Evolutionary conservation across 1,140 invertebrate species (phyloP).

Genomic region (Formica exsecta): DNA sequence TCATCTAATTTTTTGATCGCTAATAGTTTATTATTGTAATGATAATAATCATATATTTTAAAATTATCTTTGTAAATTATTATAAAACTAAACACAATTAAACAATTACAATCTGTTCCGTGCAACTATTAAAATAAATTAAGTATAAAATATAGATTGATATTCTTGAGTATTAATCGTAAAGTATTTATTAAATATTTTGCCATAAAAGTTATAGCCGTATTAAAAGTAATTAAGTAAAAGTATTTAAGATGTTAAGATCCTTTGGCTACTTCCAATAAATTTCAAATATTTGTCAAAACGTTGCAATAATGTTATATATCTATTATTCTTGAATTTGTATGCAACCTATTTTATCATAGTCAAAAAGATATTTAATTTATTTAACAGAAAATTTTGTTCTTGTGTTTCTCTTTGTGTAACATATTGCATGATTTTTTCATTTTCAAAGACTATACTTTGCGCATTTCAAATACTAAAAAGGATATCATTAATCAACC

Average conservation of each 20-base stretch:
- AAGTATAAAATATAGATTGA: background rate
- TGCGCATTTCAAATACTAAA: constrained; percentile 17
- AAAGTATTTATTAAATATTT: background rate
- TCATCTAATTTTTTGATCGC: background rate
- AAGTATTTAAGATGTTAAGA: background rate
- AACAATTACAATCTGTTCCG: background rate
- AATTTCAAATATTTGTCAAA: background rate
- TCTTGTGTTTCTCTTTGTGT: no score
- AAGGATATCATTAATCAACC: no score
- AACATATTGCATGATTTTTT: background rate
- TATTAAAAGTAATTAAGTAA: background rate
- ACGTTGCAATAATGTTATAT: background rate
- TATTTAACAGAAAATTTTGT: constrained; percentile 7
- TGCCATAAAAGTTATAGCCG: background rate
- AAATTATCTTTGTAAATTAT: constrained; percentile 6
- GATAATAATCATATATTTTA: background rate
- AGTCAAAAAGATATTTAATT: background rate
- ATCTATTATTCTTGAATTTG: background rate
- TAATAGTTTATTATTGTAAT: background rate
- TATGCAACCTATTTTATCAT: background rate
- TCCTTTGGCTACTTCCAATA: background rate
- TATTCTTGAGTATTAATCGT: background rate
- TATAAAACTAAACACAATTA: background rate
- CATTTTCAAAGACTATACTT: background rate
- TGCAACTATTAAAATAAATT: background rate